These are phyloP conservation scores for Apeltes quadracus DNA, from an alignment of 2,113 vertebrate genomes.

Conservation along the genomic window DNA sequence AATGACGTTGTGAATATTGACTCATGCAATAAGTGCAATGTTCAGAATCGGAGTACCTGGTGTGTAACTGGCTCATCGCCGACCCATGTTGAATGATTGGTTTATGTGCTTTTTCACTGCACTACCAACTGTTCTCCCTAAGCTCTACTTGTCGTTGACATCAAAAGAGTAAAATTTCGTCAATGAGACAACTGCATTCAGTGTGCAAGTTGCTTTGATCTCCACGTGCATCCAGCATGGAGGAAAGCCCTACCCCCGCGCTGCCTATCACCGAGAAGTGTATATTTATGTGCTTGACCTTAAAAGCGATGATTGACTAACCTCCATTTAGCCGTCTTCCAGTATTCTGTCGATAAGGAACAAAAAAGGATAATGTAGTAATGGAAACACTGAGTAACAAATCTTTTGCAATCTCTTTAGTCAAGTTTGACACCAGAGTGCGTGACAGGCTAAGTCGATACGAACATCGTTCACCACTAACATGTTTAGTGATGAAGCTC, in stretches of 20 bases:
- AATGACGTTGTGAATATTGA: constrained; percentile 12
- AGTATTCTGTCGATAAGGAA: constrained; percentile 66
- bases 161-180: constrained; percentile 52
- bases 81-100: constrained; percentile 38
- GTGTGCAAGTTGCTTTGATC: constrained; percentile 56
- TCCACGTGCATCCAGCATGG: constrained; percentile 36
- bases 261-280: constrained; percentile 48
- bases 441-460: constrained; percentile 57
- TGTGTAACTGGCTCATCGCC: constrained; percentile 42
- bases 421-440: constrained; percentile 57
- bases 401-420: constrained; percentile 67
- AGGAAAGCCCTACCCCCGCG: constrained; percentile 29
- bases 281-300: constrained; percentile 67
- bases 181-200: constrained; percentile 46
- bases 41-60: background rate
- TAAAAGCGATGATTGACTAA: constrained; percentile 67
- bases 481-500: constrained; percentile 30
- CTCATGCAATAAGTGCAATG: background rate
- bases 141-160: constrained; percentile 40
- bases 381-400: constrained; percentile 55
- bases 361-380: constrained; percentile 59
- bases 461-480: constrained; percentile 49
- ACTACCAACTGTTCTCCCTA: constrained; percentile 49
- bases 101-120: constrained; percentile 49
- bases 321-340: constrained; percentile 58